These are phyloP conservation scores for Baryphthengus martii DNA, from an alignment of 2,113 vertebrate genomes.

Conservation along the genomic window DNA sequence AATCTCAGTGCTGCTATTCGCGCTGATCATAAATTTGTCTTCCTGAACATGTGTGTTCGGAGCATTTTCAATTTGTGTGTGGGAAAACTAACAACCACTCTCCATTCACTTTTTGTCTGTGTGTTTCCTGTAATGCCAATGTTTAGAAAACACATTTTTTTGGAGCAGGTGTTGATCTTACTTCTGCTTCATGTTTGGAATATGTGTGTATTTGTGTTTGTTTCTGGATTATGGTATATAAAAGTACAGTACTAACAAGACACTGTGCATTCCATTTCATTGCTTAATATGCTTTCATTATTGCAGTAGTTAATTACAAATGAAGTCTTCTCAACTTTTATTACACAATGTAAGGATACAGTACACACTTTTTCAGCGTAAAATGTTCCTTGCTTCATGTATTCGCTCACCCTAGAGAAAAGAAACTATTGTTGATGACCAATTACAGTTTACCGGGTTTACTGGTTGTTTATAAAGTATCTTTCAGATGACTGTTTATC, in stretches of 20 bases:
- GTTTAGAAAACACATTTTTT: background rate
- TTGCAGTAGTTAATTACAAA: background rate
- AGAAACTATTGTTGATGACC: background rate
- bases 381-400: background rate
- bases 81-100: background rate
- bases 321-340: background rate
- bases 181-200: background rate
- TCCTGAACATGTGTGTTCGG: background rate
- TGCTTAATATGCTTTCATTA: background rate
- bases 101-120: background rate
- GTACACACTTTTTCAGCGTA: background rate
- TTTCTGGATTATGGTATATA: background rate
- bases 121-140: background rate
- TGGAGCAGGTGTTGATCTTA: background rate
- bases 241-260: background rate
- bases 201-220: background rate
- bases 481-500: background rate
- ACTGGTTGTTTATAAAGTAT: background rate
- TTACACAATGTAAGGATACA: background rate
- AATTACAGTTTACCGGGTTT: background rate
- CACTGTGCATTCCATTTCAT: background rate
- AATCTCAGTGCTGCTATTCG: background rate
- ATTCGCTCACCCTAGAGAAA: background rate
- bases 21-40: background rate
- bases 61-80: background rate